Conservation (phyloP, 2,113 vertebrate species). For the Tringa solitaria region DNA sequence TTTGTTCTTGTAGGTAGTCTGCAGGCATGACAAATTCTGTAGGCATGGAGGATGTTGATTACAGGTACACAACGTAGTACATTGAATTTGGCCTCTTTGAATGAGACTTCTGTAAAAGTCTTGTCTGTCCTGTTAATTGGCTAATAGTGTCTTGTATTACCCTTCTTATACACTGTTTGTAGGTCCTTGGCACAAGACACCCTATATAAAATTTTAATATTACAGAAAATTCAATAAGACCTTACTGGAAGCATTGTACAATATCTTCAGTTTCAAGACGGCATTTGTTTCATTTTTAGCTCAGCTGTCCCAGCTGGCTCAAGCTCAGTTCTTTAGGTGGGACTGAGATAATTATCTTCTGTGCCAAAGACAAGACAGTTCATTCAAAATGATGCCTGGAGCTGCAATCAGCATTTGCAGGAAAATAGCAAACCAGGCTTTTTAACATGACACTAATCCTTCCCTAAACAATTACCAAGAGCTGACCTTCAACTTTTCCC, state of each 20-base stretch:
- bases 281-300: constrained; percentile 14
- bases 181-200: background rate
- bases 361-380: constrained; percentile 5
- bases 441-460: constrained; percentile 8
- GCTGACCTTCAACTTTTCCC: constrained; percentile 21
- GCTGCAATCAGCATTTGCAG: background rate
- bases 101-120: background rate
- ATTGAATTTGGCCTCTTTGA: background rate
- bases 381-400: constrained; percentile 46
- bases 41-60: background rate
- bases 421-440: constrained; percentile 20
- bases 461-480: background rate
- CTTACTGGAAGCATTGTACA: background rate
- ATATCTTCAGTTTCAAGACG: background rate
- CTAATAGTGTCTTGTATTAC: background rate
- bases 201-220: background rate
- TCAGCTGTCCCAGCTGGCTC: constrained; percentile 32
- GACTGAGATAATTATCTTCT: constrained; percentile 41
- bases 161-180: background rate
- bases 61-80: background rate
- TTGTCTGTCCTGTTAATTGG: background rate
- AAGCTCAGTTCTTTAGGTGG: constrained; percentile 15
- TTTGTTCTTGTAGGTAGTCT: background rate
- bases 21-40: background rate
- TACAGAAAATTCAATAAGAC: background rate